Conservation (phyloP, 2,797 vertebrate species). For the Anabas testudineus region DNA sequence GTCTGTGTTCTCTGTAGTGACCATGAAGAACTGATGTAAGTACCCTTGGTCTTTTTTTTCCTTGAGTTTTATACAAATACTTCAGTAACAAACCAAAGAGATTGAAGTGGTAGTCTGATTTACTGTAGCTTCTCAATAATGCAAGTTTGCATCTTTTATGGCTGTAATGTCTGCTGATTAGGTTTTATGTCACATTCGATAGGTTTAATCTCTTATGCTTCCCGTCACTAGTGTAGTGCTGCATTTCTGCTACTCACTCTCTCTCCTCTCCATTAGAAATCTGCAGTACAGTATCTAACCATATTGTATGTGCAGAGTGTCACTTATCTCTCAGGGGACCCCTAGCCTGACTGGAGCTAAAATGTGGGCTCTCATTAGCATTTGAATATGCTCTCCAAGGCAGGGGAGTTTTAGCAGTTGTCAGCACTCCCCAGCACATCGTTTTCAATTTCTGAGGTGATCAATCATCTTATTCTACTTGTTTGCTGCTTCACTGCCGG, state of each 20-base stretch:
- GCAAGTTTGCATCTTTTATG: constrained; percentile 10
- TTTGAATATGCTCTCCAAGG: constrained; percentile 70
- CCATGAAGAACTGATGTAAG: constrained; percentile 76
- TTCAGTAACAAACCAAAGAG: constrained; percentile 16
- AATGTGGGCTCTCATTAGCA: constrained; percentile 64
- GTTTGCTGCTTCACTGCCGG: constrained; percentile 68
- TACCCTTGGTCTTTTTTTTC: constrained; percentile 55
- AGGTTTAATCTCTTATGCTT: constrained; percentile 48
- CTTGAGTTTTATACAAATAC: constrained; percentile 26
- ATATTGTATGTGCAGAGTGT: constrained; percentile 66
- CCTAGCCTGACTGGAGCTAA: constrained; percentile 44
- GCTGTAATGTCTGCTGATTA: constrained; percentile 29
- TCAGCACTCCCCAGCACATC: constrained; percentile 78
- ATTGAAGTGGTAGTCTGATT: constrained; percentile 9
- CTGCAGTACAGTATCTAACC: constrained; percentile 56
- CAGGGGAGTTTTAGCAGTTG: constrained; percentile 69
- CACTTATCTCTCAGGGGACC: constrained; percentile 66
- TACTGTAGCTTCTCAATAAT: constrained; percentile 23
- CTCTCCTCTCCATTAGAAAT: constrained; percentile 34
- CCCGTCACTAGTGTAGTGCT: constrained; percentile 33
- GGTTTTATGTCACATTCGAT: constrained; percentile 47
- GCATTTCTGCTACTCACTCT: constrained; percentile 30
- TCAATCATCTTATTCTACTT: constrained; percentile 77
- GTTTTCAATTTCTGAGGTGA: constrained; percentile 77
- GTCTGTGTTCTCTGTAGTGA: constrained; percentile 60